phyloP scores from a whole-genome alignment of 2,113 vertebrate species.

The Thryonomys swinderianus region DNA sequence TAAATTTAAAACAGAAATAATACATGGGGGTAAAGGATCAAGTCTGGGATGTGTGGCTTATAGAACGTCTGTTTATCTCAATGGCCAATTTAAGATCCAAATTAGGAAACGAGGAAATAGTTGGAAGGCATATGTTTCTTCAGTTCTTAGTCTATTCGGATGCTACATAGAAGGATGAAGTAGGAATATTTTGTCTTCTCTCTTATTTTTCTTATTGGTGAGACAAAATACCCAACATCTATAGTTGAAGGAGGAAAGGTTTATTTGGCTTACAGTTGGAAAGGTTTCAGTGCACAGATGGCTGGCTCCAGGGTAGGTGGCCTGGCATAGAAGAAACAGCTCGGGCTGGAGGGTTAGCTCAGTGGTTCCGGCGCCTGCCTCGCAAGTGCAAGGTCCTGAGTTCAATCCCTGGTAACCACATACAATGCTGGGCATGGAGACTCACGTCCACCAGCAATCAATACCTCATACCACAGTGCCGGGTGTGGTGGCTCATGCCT shows the following conservation, averaged over 20 bases:
- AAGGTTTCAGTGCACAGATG: not conserved
- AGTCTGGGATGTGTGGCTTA: not conserved
- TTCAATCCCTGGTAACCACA: no score
- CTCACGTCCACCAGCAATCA: no score
- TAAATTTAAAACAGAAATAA: conserved; percentile 22
- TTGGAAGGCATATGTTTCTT: conserved; percentile 1
- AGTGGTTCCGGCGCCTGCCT: no score
- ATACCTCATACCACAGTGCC: no score
- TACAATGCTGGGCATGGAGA: no score
- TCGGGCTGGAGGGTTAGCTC: no score
- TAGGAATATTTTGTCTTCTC: not conserved
- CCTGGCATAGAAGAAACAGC: not conserved
- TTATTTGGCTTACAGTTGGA: not conserved
- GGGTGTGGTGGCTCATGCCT: no score
- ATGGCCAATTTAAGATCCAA: not conserved
- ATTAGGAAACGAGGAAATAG: not conserved
- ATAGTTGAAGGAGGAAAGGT: not conserved
- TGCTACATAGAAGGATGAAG: not conserved
- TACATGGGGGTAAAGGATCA: not conserved
- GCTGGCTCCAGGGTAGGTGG: not conserved
- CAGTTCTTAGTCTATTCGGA: not conserved
- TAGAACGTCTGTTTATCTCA: not conserved
- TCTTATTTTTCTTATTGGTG: not conserved
- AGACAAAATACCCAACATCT: not conserved
- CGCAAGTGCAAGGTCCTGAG: no score